Conservation (phyloP, 2,888 invertebrate genomes). For the Himalopsyche anomala region DNA sequence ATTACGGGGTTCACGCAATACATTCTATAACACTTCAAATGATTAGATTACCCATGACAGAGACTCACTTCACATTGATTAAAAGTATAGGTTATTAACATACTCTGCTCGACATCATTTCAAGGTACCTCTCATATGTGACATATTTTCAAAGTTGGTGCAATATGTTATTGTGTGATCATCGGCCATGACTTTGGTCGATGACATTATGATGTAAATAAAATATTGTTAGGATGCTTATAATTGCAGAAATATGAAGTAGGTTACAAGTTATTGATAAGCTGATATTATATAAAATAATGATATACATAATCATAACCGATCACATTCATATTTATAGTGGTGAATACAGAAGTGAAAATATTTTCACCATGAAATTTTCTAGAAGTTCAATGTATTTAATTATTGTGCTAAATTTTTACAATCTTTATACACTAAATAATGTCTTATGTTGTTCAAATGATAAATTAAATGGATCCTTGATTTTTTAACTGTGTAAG, state of each 20-base stretch:
- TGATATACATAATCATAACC: background rate
- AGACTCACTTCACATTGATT: background rate
- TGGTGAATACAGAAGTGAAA: too few relatives aligned
- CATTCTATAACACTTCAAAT: background rate
- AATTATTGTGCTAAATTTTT: too few relatives aligned
- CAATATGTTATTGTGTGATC: background rate
- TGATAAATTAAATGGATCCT: too few relatives aligned
- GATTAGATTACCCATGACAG: constrained; percentile 6
- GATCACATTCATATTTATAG: background rate
- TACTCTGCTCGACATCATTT: too few relatives aligned
- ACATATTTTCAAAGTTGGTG: background rate
- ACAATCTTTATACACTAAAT: too few relatives aligned
- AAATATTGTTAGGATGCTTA: background rate
- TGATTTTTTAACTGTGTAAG: too few relatives aligned
- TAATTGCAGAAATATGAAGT: background rate
- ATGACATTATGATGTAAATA: background rate
- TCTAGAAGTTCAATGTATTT: too few relatives aligned
- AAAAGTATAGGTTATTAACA: background rate
- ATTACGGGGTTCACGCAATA: background rate
- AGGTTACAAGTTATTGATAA: background rate
- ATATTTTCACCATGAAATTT: too few relatives aligned
- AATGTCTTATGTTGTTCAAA: too few relatives aligned
- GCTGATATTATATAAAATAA: background rate
- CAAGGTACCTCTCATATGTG: too few relatives aligned
- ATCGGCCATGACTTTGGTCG: background rate